These are phyloP conservation scores for Batillaria attramentaria DNA, from an alignment of 1,140 invertebrate genomes.

Conservation along the genomic window DNA sequence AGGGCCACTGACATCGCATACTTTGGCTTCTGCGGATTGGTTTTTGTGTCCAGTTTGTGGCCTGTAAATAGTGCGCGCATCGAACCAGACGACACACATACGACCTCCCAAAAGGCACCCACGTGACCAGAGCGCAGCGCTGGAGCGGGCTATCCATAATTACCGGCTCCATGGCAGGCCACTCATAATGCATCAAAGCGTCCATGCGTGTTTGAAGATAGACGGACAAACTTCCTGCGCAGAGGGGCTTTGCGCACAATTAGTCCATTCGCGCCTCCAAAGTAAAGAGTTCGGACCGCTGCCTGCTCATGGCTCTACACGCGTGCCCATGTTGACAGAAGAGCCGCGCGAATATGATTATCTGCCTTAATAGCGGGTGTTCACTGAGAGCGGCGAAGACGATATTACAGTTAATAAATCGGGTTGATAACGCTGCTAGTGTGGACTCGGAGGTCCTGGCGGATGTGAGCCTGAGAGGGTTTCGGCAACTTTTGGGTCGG, in stretches of 20 bases:
- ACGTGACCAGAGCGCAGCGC: not conserved
- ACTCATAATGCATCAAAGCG: conserved; percentile 30
- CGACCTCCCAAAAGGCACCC: not conserved
- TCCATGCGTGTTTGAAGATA: conserved; percentile 28
- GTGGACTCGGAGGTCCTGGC: conserved; percentile 6
- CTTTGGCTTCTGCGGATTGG: not conserved
- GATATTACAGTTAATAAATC: conserved; percentile 33
- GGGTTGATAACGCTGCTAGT: conserved; percentile 15
- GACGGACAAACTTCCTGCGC: conserved; percentile 34
- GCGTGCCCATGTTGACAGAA: conserved; percentile 24
- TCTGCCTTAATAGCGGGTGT: conserved; percentile 29
- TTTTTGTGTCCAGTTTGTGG: too few relatives aligned
- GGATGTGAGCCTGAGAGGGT: conserved; percentile 1
- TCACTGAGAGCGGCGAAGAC: conserved; percentile 21
- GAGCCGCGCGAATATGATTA: conserved; percentile 33
- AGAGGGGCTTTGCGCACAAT: conserved; percentile 14
- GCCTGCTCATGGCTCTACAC: conserved; percentile 17
- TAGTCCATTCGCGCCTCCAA: conserved; percentile 7
- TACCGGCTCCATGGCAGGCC: conserved; percentile 4
- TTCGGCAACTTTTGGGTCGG: too few relatives aligned
- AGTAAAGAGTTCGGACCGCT: not conserved
- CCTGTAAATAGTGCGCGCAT: conserved; percentile 10
- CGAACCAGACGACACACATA: conserved; percentile 19
- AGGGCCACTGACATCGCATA: too few relatives aligned
- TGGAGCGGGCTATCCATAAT: not conserved